A percentile compares a stretch with the other conserved stretches of the same genome.
Conservation (phyloP, 2,113 vertebrate genomes). For the Cnemophilus loriae region DNA sequence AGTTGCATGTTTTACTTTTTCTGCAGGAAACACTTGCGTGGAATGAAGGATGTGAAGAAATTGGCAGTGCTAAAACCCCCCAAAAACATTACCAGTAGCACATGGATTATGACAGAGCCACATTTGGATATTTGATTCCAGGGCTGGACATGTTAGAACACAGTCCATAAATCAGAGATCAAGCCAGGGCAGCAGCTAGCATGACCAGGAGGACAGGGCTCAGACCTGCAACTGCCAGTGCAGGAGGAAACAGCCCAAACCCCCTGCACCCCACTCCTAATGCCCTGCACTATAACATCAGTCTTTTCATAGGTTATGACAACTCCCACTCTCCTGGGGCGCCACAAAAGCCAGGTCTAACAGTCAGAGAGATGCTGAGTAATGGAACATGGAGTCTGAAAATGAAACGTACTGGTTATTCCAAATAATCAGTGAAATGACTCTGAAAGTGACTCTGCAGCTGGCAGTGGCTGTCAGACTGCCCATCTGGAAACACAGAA, state of each 20-base stretch:
- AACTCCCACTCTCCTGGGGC: neutral
- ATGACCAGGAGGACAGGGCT: neutral
- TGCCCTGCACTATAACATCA: neutral
- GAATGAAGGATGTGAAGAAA: neutral
- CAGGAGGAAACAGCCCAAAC: neutral
- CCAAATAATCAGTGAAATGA: neutral
- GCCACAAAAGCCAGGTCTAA: neutral
- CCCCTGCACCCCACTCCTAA: neutral
- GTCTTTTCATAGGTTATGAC: too few species aligned
- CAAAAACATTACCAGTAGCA: rapidly evolving
- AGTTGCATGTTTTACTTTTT: neutral
- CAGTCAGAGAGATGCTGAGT: neutral
- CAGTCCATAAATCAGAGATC: neutral
- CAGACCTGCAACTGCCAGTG: neutral
- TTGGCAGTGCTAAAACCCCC: neutral
- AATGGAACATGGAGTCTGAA: neutral
- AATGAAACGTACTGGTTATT: neutral
- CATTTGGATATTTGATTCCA: neutral
- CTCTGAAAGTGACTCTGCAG: neutral
- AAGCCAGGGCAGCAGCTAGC: neutral
- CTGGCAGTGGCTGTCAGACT: neutral
- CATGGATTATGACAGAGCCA: neutral
- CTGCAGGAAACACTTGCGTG: neutral
- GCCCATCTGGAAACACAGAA: neutral
- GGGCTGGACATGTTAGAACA: neutral